Evolutionary conservation across 1,140 invertebrate species (phyloP), one percentile per base, ranked within the genome.

Genomic region (Meloidogyne exigua): DNA sequence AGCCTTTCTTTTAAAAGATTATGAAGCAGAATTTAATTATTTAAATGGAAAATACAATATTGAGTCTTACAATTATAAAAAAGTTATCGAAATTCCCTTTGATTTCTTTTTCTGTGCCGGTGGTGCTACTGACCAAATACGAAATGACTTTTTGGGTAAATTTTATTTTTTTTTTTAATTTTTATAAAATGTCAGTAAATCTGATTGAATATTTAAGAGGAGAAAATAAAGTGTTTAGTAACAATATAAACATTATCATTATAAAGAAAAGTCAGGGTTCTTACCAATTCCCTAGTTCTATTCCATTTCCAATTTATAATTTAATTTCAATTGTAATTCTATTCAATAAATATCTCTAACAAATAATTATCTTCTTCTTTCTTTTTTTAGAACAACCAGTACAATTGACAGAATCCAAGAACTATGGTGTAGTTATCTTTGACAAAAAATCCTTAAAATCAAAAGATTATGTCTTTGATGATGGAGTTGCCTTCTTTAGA

Each of bases 41-140:
- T 39, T 57, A 7, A 18, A 57, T 3, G 49, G 18, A n/a, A 57
- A n/a, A 7, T 7, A 32, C 28, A 3, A 3, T 49, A 18, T 49
- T n/a, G n/a, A 63, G 18, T 0, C 7, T 23, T 28, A 32, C 11
- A 25, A 4, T 44, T 5, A 44, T 15, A n/a, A 15, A 57, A n/a
- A 39, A 39, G 36, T 39, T 39, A 9, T 57, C n/a, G 18, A 0
- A 57, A 63, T 73, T 57, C 71, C 71, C 3, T 73, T 73, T 32
- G 71, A 73, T 65, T 39, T 64, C 13, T 63, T 73, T n/a, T 63
- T 73, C 57, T 73, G 71, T 36, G 71, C 57, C 5, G 71, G 71
- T 21, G 71, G 71, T 36, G 57, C 57, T 12, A 66, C 15, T n/a
- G 71, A 73, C 28, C 71, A 36, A 25, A 63, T 73, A n/a, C 49